A percentile compares a stretch with the other conserved stretches of the same genome.
Conservation (phyloP, 2,113 vertebrate genomes). For the Callipepla californica region DNA sequence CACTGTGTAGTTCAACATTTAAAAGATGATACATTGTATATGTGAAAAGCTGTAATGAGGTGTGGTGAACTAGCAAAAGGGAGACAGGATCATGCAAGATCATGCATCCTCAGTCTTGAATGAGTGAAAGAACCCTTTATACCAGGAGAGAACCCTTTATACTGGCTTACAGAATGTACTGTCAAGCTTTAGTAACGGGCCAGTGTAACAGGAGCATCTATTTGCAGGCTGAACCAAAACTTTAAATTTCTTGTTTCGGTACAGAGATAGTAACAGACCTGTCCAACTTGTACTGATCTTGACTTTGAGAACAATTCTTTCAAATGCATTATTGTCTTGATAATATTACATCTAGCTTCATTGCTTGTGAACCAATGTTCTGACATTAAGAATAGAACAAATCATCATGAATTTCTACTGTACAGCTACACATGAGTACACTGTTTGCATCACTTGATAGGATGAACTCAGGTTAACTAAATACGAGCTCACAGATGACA, state of each 20-base stretch:
- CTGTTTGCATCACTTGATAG: not conserved
- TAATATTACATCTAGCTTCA: not conserved
- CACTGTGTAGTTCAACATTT: not conserved
- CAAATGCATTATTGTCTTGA: not conserved
- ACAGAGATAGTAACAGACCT: not conserved
- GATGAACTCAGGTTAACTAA: not conserved
- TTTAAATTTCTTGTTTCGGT: not conserved
- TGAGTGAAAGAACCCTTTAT: conserved; percentile 33
- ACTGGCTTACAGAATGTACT: not conserved
- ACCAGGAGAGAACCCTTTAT: conserved; percentile 27
- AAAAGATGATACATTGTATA: not conserved
- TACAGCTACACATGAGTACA: not conserved
- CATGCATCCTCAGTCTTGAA: not conserved
- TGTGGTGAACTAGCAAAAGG: not conserved
- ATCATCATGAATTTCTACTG: not conserved
- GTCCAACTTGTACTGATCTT: not conserved
- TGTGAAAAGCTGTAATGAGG: conserved; percentile 16
- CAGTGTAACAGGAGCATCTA: not conserved
- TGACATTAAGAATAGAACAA: not conserved
- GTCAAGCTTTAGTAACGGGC: not conserved
- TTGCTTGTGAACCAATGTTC: not conserved
- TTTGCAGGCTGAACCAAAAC: not conserved
- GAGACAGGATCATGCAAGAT: not conserved
- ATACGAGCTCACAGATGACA: not conserved
- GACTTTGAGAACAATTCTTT: not conserved